These are phyloP conservation scores for Phthorimaea operculella DNA, from an alignment of 1,140 invertebrate species.

Conservation along the genomic window DNA sequence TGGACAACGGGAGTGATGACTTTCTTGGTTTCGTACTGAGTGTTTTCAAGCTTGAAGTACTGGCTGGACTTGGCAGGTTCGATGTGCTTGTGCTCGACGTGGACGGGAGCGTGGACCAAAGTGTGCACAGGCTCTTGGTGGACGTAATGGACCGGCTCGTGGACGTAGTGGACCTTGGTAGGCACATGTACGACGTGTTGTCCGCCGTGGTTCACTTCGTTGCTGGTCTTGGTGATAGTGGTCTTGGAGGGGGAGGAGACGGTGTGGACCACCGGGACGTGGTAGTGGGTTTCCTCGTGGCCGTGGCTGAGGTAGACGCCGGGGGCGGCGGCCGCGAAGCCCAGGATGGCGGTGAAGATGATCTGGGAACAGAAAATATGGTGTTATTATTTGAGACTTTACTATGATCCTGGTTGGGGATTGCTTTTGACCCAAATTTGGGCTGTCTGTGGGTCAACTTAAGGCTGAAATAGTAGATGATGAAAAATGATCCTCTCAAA, in stretches of 20 bases:
- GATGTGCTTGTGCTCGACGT: slow-evolving; percentile 8
- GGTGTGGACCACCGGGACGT: slow-evolving; percentile 35
- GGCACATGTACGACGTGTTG: slow-evolving; percentile 43
- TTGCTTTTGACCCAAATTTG: too few species aligned
- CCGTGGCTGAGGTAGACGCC: slow-evolving; percentile 40
- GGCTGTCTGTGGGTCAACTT: too few species aligned
- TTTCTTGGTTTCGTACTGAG: neutral
- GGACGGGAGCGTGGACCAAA: slow-evolving; percentile 7
- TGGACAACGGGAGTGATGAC: neutral
- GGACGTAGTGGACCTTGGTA: slow-evolving; percentile 16
- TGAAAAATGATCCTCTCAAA: too few species aligned
- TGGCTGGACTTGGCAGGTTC: neutral
- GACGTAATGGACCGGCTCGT: slow-evolving; percentile 22
- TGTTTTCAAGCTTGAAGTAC: neutral
- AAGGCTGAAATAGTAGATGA: too few species aligned
- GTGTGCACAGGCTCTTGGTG: slow-evolving; percentile 11
- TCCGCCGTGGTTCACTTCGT: slow-evolving; percentile 46
- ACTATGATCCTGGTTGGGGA: too few species aligned
- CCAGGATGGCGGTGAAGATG: slow-evolving; percentile 55
- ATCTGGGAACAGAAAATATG: slow-evolving; percentile 37
- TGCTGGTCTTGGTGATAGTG: slow-evolving; percentile 44
- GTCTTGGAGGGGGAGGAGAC: slow-evolving; percentile 34
- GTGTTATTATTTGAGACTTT: too few species aligned
- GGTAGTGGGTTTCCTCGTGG: slow-evolving; percentile 17
- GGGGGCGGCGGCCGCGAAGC: slow-evolving; percentile 51